These are phyloP conservation scores for Pelobates fuscus DNA, from an alignment of 2,113 vertebrate genomes.

Conservation along the genomic window DNA sequence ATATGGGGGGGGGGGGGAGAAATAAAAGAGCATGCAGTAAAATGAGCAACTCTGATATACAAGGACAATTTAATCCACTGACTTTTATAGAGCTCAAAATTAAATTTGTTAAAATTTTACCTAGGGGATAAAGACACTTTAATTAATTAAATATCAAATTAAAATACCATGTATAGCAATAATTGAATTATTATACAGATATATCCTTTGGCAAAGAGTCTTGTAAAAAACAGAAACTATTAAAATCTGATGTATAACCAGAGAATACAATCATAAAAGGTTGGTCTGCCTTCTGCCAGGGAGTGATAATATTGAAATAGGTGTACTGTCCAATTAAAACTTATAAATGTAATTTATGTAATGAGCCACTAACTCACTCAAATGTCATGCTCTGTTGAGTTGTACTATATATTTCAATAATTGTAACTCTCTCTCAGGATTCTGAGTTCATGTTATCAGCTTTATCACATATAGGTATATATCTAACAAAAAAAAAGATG, in stretches of 20 bases:
- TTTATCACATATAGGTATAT: background rate
- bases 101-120: too few species aligned
- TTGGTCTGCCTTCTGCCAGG: background rate
- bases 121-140: too few species aligned
- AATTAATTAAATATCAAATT: too few species aligned
- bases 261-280: background rate
- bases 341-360: background rate
- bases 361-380: constrained; percentile 8
- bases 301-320: background rate
- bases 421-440: background rate
- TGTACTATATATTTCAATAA: background rate
- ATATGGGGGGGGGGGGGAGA: too few species aligned
- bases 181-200: too few species aligned
- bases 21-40: too few species aligned
- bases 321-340: constrained; percentile 4
- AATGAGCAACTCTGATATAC: too few species aligned
- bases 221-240: background rate
- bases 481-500: background rate
- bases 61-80: too few species aligned
- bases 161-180: too few species aligned
- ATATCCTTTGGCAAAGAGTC: too few species aligned
- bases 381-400: background rate
- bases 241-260: background rate
- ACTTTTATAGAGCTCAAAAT: too few species aligned
- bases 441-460: background rate